Conservation (phyloP, 2,113 vertebrate genomes). For the Rousettus leschenaultii region DNA sequence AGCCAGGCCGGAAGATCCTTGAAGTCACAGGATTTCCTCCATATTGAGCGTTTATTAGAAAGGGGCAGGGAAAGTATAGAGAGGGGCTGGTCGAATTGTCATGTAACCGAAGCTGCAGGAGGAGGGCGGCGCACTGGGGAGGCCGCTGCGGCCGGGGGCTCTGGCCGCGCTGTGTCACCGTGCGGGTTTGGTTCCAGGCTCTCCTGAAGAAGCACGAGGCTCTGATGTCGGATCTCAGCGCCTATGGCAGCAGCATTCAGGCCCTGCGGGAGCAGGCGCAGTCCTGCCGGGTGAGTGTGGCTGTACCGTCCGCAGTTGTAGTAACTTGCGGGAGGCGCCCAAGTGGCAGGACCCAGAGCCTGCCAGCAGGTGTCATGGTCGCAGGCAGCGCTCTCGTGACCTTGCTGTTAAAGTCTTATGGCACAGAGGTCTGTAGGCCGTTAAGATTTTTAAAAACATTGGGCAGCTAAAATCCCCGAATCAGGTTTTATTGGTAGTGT, state of each 20-base stretch:
- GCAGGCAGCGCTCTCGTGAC: background rate
- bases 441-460: background rate
- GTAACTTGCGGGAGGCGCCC: rapidly evolving
- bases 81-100: rapidly evolving
- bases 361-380: rapidly evolving
- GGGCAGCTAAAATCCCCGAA: background rate
- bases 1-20: background rate
- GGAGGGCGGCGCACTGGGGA: rapidly evolving
- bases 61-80: background rate
- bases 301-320: rapidly evolving
- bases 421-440: background rate
- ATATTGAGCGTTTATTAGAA: background rate
- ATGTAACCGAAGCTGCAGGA: rapidly evolving
- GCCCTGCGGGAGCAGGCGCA: slow-evolving; percentile 94
- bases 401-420: background rate
- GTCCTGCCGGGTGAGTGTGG: slow-evolving; percentile 91
- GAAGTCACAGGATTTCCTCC: background rate
- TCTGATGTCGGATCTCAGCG: slow-evolving; percentile 96
- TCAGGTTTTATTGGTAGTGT: background rate
- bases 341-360: no score
- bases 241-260: slow-evolving; percentile 98
- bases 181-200: slow-evolving; percentile 84
- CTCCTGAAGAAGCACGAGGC: slow-evolving; percentile 99
- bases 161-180: background rate
- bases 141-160: rapidly evolving